Evolutionary conservation across 2,888 invertebrate genomes (phyloP).

Genomic region (Trichopoda pennipes): DNA sequence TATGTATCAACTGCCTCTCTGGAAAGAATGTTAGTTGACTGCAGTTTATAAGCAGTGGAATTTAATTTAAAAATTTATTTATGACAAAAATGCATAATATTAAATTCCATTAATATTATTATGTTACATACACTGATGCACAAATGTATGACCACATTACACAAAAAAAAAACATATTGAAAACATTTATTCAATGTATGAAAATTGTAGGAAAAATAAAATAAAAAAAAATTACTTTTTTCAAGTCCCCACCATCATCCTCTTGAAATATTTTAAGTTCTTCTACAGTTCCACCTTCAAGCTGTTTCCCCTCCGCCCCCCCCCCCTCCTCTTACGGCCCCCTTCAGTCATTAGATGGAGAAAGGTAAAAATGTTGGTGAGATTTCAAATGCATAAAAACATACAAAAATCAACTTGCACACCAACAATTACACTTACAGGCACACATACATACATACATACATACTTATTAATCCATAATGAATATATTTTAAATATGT

Average conservation of each 20-base stretch:
- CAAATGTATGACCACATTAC: constrained; percentile 4
- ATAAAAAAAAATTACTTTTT: constrained; percentile 53
- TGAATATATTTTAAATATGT: background rate
- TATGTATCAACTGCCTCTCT: constrained; percentile 25
- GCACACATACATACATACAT: constrained; percentile 31
- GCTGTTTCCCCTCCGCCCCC: too few species aligned
- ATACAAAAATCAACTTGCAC: constrained; percentile 60
- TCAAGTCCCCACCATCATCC: constrained; percentile 63
- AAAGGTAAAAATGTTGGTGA: constrained; percentile 17
- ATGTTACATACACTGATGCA: constrained; percentile 33
- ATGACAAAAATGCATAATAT: constrained; percentile 55
- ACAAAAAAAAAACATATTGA: constrained; percentile 7
- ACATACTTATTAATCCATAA: constrained; percentile 3
- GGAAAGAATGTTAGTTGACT: constrained; percentile 5
- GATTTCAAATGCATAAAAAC: constrained; percentile 27
- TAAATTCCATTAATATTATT: constrained; percentile 67
- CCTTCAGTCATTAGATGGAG: background rate
- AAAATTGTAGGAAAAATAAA: constrained; percentile 26
- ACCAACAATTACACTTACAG: constrained; percentile 60
- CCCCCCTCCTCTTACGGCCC: too few species aligned
- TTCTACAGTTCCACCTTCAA: constrained; percentile 14
- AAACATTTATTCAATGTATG: constrained; percentile 47
- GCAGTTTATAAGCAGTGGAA: constrained; percentile 30
- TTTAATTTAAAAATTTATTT: constrained; percentile 64
- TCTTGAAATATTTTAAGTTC: constrained; percentile 63